Conservation (phyloP, 2,888 invertebrate genomes). For the Ectemnius continuus region DNA sequence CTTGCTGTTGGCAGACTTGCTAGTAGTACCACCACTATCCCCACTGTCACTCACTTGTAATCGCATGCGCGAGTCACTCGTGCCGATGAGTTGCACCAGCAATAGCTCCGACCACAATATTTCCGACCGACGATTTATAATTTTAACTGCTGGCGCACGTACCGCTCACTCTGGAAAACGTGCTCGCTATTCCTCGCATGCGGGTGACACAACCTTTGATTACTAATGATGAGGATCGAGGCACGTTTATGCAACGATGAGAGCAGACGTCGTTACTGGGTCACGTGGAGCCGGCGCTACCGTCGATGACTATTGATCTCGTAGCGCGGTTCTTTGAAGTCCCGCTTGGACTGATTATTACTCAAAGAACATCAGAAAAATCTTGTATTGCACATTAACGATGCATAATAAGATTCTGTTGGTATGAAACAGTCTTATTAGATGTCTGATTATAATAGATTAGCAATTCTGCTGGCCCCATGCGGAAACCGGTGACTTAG, state of each 20-base stretch:
- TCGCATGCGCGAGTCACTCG: conserved; percentile 42
- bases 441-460: too few relatives aligned
- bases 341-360: too few relatives aligned
- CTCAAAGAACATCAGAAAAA: too few relatives aligned
- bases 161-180: background rate
- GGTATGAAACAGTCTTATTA: too few relatives aligned
- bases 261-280: conserved; percentile 21
- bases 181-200: background rate
- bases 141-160: conserved; percentile 12
- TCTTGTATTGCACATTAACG: background rate
- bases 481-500: background rate
- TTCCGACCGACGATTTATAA: background rate
- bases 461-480: too few relatives aligned
- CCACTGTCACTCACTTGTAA: conserved; percentile 38
- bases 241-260: conserved; percentile 10
- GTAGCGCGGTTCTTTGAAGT: conserved; percentile 49
- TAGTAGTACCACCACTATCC: background rate
- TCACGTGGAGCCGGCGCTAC: conserved; percentile 45
- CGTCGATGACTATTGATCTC: conserved; percentile 36
- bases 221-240: conserved; percentile 20
- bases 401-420: background rate
- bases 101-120: too few relatives aligned
- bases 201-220: background rate
- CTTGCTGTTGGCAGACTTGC: background rate
- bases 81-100: background rate